A percentile compares a stretch with the other conserved stretches of the same genome.
phyloP scores from a whole-genome alignment of 2,113 vertebrate genomes.

The Origma solitaria region DNA sequence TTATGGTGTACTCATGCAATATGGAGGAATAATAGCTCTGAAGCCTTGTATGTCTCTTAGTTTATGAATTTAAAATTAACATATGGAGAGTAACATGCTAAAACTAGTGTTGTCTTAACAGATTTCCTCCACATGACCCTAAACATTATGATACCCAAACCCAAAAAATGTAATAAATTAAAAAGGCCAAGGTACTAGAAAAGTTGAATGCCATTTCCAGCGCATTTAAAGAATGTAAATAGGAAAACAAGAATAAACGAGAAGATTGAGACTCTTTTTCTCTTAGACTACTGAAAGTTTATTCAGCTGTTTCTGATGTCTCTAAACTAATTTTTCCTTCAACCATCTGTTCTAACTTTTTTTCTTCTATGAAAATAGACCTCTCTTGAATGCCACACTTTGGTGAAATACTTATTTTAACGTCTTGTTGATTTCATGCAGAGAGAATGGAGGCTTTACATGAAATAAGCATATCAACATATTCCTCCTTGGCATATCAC shows the following conservation, averaged over 20 bases:
- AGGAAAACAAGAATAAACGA: conserved; percentile 44
- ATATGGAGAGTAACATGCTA: rapidly evolving
- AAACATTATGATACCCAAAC: not conserved
- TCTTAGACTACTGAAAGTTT: conserved; percentile 71
- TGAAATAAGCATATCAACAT: conserved; percentile 62
- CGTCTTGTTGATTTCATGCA: conserved; percentile 66
- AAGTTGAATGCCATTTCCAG: not conserved
- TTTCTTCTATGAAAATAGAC: conserved; percentile 67
- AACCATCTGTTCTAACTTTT: conserved; percentile 70
- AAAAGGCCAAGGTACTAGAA: not conserved
- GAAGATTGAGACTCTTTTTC: conserved; percentile 30
- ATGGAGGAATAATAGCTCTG: not conserved
- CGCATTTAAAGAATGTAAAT: conserved; percentile 52
- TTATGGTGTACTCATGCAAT: not conserved
- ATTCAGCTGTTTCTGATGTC: conserved; percentile 78
- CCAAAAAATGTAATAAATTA: not conserved
- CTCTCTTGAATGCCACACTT: conserved; percentile 54
- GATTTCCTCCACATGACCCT: not conserved
- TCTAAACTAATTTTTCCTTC: conserved; percentile 68
- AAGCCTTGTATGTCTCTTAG: not conserved
- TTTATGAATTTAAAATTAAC: not conserved
- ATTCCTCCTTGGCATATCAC: conserved; percentile 35
- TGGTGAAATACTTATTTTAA: conserved; percentile 71
- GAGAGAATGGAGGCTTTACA: conserved; percentile 50
- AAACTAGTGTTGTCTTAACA: not conserved